Evolutionary conservation across 2,888 invertebrate genomes (phyloP), one percentile per base, ranked within the genome.

Genomic region (Emmelina monodactyla): DNA sequence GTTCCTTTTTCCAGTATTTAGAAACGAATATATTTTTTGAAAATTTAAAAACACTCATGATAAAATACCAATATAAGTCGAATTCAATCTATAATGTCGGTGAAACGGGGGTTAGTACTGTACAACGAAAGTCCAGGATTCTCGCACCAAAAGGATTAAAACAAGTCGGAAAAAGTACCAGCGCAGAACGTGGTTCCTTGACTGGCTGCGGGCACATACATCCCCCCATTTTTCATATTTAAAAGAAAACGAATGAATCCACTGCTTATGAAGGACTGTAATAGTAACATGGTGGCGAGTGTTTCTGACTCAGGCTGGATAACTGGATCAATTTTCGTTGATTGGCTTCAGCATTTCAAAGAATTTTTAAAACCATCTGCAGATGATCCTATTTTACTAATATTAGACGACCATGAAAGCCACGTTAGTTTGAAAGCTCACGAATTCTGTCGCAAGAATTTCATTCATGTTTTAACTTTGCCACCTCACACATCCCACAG

Each of bases 401-500:
- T 39, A 4, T 14, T 41, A 7, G 41, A 38, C 31, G 38, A 41
- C 15, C 38, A 41, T 28, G 34, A 32, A 22, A 38, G 38, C 30
- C 37, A 41, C 37, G 50, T 46, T 39, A 47, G 46, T 42, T 37
- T 49, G n/a, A 22, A 11, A 11, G 34, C 38, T 28, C 46, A 44
- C 33, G 42, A 50, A 12, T 45, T 37, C 37, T 51, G 50, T 34
- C 46, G 44, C 32, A 2, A 22, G 28, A 46, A 49, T 29, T n/a
- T 44, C 38, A 39, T 45, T 13, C 32, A 35, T 30, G 40, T 50
- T 41, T 22, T 52, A 13, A 47, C 47, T 5, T 22, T 53, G 10
- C 50, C 49, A 34, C 51, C 50, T 14, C 48, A 51, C 33, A 41
- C 39, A 1, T 49, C 46, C 4, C 48, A 51, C 31, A 31, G 44